phyloP scores from a whole-genome alignment of 2,113 vertebrate genomes.

The Melanostigma gelatinosum region DNA sequence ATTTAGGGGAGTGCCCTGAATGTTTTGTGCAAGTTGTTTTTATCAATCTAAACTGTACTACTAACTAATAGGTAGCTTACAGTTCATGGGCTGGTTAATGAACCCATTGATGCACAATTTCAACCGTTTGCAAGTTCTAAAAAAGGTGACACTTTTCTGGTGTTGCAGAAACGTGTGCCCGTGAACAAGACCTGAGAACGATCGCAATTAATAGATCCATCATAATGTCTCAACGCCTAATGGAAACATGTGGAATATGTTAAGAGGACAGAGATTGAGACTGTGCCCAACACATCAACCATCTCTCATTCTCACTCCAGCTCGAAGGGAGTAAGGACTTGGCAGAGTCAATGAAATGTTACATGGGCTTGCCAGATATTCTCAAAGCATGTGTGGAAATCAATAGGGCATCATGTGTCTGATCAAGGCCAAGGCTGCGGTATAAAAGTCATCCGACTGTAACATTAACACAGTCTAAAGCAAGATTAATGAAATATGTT shows the following conservation, averaged over 20 bases:
- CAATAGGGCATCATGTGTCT: constrained; percentile 55
- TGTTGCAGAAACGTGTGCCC: constrained; percentile 9
- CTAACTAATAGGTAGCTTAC: background rate
- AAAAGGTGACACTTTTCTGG: constrained; percentile 10
- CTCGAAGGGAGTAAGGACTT: constrained; percentile 42
- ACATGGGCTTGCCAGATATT: constrained; percentile 49
- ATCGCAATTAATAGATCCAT: constrained; percentile 45
- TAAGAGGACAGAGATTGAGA: constrained; percentile 42
- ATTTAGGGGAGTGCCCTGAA: background rate
- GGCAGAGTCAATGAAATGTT: constrained; percentile 48
- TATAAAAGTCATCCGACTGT: constrained; percentile 15
- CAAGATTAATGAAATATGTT: constrained; percentile 62
- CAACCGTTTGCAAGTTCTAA: background rate
- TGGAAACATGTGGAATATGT: constrained; percentile 70
- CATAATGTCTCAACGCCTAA: constrained; percentile 26
- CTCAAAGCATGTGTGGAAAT: constrained; percentile 59
- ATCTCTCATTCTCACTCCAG: constrained; percentile 46
- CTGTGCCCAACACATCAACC: constrained; percentile 27
- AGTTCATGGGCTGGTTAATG: background rate
- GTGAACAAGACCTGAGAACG: background rate
- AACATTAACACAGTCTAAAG: constrained; percentile 36
- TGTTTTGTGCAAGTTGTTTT: background rate
- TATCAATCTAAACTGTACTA: background rate
- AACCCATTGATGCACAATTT: constrained; percentile 23
- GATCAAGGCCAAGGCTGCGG: constrained; percentile 52